Evolutionary conservation across 2,113 vertebrate species (phyloP).

Genomic region (Ameiurus melas): DNA sequence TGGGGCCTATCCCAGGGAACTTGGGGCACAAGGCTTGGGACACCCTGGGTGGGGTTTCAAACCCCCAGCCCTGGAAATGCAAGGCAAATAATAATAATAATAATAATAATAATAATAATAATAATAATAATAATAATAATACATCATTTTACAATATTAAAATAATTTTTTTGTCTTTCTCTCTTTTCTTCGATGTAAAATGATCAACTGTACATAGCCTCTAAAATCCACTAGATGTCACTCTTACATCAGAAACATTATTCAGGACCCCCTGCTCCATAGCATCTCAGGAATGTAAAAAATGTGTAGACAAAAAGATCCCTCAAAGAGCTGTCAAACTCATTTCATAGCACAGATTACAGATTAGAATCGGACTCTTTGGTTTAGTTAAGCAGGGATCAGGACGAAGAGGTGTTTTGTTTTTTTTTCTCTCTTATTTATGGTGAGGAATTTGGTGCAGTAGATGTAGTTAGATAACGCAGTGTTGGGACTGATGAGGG

Average conservation of each 20-base stretch:
- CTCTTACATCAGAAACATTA: neutral
- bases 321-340: neutral
- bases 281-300: neutral
- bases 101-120: neutral
- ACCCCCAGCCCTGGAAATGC: too few relatives aligned
- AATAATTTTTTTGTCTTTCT: too few relatives aligned
- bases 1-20: too few relatives aligned
- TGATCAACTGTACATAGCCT: neutral
- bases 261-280: neutral
- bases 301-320: neutral
- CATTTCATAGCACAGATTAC: neutral
- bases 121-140: neutral
- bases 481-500: neutral
- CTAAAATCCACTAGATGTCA: conserved; percentile 33
- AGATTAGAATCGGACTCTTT: neutral
- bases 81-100: neutral
- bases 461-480: neutral
- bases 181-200: neutral
- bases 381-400: neutral
- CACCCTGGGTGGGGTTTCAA: too few relatives aligned
- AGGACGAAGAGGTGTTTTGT: neutral
- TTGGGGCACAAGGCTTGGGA: too few relatives aligned
- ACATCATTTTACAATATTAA: too few relatives aligned
- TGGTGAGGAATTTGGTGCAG: conserved; percentile 2
- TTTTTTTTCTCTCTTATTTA: neutral